Evolutionary conservation across 2,888 invertebrate species (phyloP).

Genomic region (Agelastica alni): DNA sequence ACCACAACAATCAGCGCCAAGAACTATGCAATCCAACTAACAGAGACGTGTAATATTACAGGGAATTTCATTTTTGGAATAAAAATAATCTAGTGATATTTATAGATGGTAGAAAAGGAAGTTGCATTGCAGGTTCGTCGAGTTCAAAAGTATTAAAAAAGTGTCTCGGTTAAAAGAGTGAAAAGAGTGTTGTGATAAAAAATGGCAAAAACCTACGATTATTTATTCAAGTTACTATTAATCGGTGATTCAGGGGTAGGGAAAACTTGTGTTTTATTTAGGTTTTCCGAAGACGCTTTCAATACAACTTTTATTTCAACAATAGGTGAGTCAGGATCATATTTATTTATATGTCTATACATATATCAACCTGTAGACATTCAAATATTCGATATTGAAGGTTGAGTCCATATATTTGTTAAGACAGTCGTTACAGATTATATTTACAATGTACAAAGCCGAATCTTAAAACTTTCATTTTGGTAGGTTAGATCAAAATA

Average conservation of each 20-base stretch:
- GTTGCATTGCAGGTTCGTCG: conserved; percentile 28
- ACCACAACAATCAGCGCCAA: no score
- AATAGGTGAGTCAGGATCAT: conserved; percentile 72
- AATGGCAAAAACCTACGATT: conserved; percentile 96
- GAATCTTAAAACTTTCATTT: conserved; percentile 3
- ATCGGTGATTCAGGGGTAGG: conserved; percentile 95
- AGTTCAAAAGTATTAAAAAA: conserved; percentile 34
- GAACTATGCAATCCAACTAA: conserved; percentile 21
- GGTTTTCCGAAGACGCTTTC: conserved; percentile 94
- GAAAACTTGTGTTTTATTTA: conserved; percentile 91
- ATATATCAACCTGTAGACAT: conserved; percentile 40
- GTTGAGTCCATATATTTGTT: conserved; percentile 17
- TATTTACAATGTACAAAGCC: conserved; percentile 2
- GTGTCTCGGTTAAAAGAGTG: conserved; percentile 33
- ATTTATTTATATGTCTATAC: conserved; percentile 32
- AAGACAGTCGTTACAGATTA: conserved; percentile 8
- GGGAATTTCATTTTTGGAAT: conserved; percentile 28
- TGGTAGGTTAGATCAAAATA: conserved; percentile 28
- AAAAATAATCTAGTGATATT: conserved; percentile 32
- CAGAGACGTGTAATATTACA: conserved; percentile 25
- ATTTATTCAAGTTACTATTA: conserved; percentile 87
- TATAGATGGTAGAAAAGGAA: conserved; percentile 31
- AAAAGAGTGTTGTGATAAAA: conserved; percentile 38
- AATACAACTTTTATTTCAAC: conserved; percentile 95
- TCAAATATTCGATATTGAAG: conserved; percentile 33